Base-by-base conservation (phyloP, 2,888 invertebrate genomes). In the Desoria tigrina region DNA sequence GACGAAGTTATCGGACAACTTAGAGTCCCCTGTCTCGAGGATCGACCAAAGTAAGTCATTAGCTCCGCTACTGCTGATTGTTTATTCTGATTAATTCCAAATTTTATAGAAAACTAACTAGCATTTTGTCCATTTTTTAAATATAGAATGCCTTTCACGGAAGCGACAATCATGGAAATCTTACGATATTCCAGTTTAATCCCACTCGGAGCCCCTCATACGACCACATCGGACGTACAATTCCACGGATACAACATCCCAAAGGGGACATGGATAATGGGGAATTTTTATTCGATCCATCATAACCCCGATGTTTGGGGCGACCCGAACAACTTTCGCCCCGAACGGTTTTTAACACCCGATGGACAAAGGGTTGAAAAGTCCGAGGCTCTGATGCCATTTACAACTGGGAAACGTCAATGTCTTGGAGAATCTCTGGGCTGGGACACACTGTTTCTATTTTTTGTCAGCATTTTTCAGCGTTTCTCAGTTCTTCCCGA, bases 321-420 rank as follows among this genome's bases (percentile, higher is more conserved):
- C 18, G 68, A 72, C 28, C 71, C 71, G 0, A 63, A 71, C n/a
- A 32, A 37, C 2, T 75, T 75, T 21, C 66, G 68, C 1, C 73
- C 74, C 1, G 72, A 72, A 51, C 24, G 74, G 23, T 72, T 70
- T 50, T 23, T 73, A 1, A 51, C 9, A n/a, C 23, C 32, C 2
- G 65, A 68, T 32, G 58, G 60, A 18, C 11, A 4, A 6, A n/a
- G n/a, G n/a, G 23, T 42, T 7, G 23, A 51, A 1, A 42, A 28
- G 28, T 14, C 16, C 7, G 56, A 50, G 0, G 63, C 63, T 3
- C 42, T 69, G 1, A 51, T 69, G 16, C 64, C 72, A 24, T 72
- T 72, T 56, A 61, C 65, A n/a, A n/a, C n/a, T n/a, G n/a, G n/a
- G n/a, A n/a, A n/a, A n/a, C n/a, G n/a, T n/a, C n/a, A n/a, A n/a